Conservation (phyloP, 2,888 invertebrate species). For the Pharmacophagus antenor region DNA sequence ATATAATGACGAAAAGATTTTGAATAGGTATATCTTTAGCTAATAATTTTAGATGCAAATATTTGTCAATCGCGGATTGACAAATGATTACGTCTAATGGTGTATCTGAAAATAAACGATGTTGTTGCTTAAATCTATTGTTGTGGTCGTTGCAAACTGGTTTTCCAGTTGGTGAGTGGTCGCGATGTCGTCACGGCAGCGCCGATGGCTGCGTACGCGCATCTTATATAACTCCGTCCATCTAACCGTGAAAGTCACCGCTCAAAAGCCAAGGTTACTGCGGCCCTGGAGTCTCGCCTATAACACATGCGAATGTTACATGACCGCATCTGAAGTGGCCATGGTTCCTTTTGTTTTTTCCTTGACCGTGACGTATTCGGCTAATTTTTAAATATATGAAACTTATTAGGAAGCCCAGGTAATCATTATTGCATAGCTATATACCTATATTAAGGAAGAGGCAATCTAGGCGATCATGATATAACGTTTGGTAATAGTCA, state of each 20-base stretch:
- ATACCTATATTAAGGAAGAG: too few relatives aligned
- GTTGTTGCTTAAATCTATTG: constrained; percentile 44
- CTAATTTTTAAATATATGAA: constrained; percentile 45
- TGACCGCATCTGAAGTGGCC: constrained; percentile 54
- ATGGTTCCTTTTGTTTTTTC: constrained; percentile 60
- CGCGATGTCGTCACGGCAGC: constrained; percentile 68
- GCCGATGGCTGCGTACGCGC: constrained; percentile 50
- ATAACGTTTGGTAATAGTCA: constrained; percentile 41
- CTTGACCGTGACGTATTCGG: constrained; percentile 62
- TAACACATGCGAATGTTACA: constrained; percentile 70
- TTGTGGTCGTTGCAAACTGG: constrained; percentile 55
- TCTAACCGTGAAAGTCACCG: constrained; percentile 81
- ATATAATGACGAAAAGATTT: too few relatives aligned
- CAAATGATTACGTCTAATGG: constrained; percentile 11
- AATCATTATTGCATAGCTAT: constrained; percentile 37
- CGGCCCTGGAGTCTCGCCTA: constrained; percentile 67
- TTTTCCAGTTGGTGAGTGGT: constrained; percentile 59
- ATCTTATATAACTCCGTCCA: constrained; percentile 75
- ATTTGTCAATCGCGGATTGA: constrained; percentile 8
- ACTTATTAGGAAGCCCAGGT: constrained; percentile 29
- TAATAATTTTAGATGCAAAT: too few relatives aligned
- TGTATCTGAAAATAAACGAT: constrained; percentile 32
- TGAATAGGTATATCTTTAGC: too few relatives aligned
- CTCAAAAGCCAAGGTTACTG: constrained; percentile 80
- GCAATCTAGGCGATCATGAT: constrained; percentile 39